Conservation (phyloP, 2,888 invertebrate genomes). For the Vanessa cardui region DNA sequence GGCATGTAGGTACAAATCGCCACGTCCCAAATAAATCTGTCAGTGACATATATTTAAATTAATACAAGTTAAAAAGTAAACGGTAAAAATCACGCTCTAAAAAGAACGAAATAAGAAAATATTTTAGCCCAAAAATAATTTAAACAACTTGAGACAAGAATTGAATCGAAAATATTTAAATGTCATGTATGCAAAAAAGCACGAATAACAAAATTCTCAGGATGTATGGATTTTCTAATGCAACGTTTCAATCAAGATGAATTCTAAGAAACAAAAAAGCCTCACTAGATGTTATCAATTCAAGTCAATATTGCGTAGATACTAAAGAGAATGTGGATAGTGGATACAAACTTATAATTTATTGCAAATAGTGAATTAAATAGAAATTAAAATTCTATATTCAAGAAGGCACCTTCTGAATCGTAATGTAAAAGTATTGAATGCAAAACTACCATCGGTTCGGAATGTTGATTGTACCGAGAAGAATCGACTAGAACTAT, state of each 20-base stretch:
- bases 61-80: background rate
- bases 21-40: slow-evolving; percentile 31
- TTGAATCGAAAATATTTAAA: too few relatives aligned
- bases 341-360: background rate
- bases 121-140: too few relatives aligned
- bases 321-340: background rate
- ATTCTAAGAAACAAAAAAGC: background rate
- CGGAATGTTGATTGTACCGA: background rate
- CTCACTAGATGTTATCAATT: slow-evolving; percentile 1
- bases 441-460: too few relatives aligned
- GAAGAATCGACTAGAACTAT: too few relatives aligned
- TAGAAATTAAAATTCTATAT: background rate
- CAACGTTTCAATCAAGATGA: background rate
- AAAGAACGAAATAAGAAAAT: too few relatives aligned
- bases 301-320: background rate
- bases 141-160: too few relatives aligned
- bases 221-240: background rate
- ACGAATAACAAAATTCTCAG: background rate
- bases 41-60: background rate
- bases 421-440: too few relatives aligned
- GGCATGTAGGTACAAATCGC: slow-evolving; percentile 23
- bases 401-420: too few relatives aligned
- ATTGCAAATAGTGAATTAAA: background rate
- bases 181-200: too few relatives aligned
- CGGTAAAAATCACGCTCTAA: too few relatives aligned